Base-by-base conservation (phyloP, 2,113 vertebrate genomes). In the Junco hyemalis region DNA sequence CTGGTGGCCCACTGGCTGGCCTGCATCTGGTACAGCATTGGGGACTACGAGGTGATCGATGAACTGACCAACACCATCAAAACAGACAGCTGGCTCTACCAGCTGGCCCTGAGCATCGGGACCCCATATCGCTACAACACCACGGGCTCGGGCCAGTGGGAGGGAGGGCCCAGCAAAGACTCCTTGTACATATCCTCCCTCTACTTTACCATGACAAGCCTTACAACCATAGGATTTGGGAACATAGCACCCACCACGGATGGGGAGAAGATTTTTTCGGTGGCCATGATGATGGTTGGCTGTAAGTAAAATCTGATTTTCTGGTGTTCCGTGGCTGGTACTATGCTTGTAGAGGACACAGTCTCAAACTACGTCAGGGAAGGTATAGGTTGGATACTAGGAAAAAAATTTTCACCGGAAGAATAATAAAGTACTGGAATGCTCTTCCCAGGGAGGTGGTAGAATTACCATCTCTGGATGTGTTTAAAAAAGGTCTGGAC, bases 241-340 rank as follows among this genome's bases (percentile, higher is more conserved):
- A 99, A 99, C 97, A 99, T 99, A 78, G 99, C 99, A 48, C 99
- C 99, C 13, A 98, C 99, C 80, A 99, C 99, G 0, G 99, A 99
- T 7, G 99, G 99, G 65, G 99, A 99, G 98, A 99, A 99, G 98
- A 99, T 99, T 95, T 99, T 99, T 91, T 99, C 99, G 0, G 99
- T 99, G 96, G 99, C 99, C 96, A 99, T 99, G 99, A 99, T 99
- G 99, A 99, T 99, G 99, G 99, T 99, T 93, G 99, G 99, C 98
- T 99, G 99, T 99, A 95, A 99, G 99, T 99, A 98, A 63, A 88
- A 84, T 78, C 51, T 3, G 4, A 3, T 92, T 88, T 87, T 63
- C 40, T 42, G 15, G 40, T 42, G 12, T 45, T 50, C 38, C 26
- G 5, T 29, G 65, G 26, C 28, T 25, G 1, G 12, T 12, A 0